Conservation (phyloP, 2,888 invertebrate genomes). For the Ferdinandea cuprea region DNA sequence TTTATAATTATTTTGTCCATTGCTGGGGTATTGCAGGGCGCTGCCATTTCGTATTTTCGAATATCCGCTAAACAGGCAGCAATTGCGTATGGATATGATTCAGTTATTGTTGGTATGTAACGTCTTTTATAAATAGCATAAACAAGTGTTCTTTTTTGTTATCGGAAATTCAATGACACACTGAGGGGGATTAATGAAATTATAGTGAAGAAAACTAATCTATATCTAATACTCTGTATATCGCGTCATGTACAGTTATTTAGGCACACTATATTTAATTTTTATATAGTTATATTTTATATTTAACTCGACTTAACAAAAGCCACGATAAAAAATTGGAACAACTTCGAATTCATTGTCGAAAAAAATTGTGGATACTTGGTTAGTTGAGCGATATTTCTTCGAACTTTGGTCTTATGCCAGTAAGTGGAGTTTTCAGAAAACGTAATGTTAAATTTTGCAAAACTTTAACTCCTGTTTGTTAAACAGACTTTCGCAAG, state of each 20-base stretch:
- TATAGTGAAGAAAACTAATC: background rate
- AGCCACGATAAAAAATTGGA: too few species aligned
- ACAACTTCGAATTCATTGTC: too few species aligned
- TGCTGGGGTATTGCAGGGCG: constrained; percentile 83
- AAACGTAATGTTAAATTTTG: too few species aligned
- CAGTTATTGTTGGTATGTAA: constrained; percentile 83
- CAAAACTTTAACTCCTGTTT: too few species aligned
- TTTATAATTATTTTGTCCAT: constrained; percentile 82
- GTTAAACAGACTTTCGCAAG: too few species aligned
- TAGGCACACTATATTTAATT: background rate
- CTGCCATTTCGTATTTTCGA: constrained; percentile 83
- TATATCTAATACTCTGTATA: background rate
- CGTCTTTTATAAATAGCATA: constrained; percentile 26
- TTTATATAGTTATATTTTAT: too few species aligned
- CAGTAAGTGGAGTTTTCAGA: too few species aligned
- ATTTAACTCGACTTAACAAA: too few species aligned
- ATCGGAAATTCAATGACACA: constrained; percentile 34
- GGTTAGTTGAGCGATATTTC: too few species aligned
- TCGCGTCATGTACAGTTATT: background rate
- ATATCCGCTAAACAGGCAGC: constrained; percentile 84
- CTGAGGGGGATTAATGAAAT: constrained; percentile 5
- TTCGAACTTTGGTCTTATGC: too few species aligned
- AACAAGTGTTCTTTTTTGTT: constrained; percentile 5
- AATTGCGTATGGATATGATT: constrained; percentile 82
- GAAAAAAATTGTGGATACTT: too few species aligned